These are phyloP conservation scores for Illadopsis cleaveri DNA, from an alignment of 2,113 vertebrate genomes.

Conservation along the genomic window DNA sequence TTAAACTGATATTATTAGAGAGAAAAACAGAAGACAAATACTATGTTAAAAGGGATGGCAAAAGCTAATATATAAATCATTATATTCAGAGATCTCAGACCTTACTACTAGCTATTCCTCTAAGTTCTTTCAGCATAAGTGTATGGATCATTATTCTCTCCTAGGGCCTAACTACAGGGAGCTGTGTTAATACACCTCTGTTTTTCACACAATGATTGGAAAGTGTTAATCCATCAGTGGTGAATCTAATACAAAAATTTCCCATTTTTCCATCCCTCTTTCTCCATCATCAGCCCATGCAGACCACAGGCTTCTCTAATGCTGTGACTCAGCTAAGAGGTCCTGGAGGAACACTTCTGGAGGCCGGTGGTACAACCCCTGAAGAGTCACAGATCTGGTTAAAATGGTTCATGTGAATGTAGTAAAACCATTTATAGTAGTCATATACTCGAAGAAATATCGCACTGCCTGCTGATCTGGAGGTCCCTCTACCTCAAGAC, in stretches of 20 bases:
- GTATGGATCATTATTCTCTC: not conserved
- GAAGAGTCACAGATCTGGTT: not conserved
- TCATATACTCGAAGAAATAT: not conserved
- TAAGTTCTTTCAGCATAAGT: not conserved
- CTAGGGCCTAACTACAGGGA: not conserved
- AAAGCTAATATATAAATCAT: not conserved
- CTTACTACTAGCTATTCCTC: not conserved
- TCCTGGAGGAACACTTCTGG: not conserved
- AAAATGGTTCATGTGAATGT: not conserved
- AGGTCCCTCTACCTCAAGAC: not conserved
- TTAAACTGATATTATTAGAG: not conserved
- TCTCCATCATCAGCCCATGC: not conserved
- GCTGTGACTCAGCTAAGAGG: not conserved
- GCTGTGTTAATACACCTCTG: not conserved
- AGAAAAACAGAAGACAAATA: not conserved
- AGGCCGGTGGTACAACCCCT: not conserved
- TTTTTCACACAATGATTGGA: not conserved
- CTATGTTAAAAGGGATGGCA: not conserved
- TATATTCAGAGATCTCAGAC: not conserved
- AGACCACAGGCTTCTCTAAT: not conserved
- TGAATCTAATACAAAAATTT: not conserved
- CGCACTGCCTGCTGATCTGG: not conserved
- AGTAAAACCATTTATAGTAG: not conserved
- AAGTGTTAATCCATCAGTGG: not conserved
- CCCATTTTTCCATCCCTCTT: not conserved